Evolutionary conservation across 2,113 vertebrate genomes (phyloP).

Genomic region (Opisthocomus hoazin): DNA sequence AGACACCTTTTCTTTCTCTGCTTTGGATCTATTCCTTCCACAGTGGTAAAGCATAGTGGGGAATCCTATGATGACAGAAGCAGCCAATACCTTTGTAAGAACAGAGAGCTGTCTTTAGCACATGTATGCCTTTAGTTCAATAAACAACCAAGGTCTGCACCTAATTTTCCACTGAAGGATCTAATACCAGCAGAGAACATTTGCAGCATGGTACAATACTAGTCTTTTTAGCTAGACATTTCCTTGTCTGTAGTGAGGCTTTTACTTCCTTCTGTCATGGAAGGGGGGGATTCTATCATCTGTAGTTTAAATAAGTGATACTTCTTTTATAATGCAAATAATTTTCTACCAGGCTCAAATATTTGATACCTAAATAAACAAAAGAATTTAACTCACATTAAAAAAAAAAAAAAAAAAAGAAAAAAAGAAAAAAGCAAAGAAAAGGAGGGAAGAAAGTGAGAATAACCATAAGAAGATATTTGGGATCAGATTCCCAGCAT

Average conservation of each 20-base stretch:
- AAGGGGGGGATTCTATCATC: neutral
- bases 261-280: neutral
- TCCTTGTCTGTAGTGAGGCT: neutral
- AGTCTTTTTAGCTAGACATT: neutral
- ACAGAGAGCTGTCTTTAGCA: conserved; percentile 11
- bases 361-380: neutral
- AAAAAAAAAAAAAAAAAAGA: neutral
- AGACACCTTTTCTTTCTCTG: conserved; percentile 27
- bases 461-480: neutral
- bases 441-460: fast-evolving
- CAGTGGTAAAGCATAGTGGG: conserved; percentile 21
- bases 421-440: fast-evolving
- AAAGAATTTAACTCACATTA: neutral
- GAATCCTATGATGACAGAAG: conserved; percentile 44
- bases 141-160: conserved; percentile 42
- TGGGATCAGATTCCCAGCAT: neutral
- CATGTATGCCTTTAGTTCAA: conserved; percentile 45
- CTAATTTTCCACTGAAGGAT: conserved; percentile 19
- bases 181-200: conserved; percentile 26
- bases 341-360: neutral
- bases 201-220: neutral
- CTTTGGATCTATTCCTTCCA: conserved; percentile 52
- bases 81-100: conserved; percentile 35
- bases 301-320: neutral
- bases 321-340: neutral